Evolutionary conservation across 2,797 vertebrate genomes (phyloP).

Genomic region (Smutsia temminckii): DNA sequence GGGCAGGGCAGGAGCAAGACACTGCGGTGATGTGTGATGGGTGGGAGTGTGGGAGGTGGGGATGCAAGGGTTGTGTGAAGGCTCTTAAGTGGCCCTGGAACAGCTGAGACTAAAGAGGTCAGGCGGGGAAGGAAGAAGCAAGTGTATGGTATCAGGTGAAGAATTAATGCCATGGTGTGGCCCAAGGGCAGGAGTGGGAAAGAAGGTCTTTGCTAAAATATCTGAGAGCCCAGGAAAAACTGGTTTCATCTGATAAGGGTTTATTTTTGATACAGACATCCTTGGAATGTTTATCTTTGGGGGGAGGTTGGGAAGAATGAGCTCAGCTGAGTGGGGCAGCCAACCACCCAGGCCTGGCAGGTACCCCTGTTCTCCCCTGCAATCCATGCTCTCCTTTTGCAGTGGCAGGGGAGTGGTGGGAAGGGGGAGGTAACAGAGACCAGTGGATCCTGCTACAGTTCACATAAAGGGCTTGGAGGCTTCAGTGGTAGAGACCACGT

Average conservation of each 20-base stretch:
- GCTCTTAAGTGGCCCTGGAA: background rate
- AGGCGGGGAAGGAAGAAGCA: background rate
- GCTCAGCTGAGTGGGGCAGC: slow-evolving; percentile 64
- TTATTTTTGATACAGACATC: slow-evolving; percentile 80
- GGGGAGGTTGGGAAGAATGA: slow-evolving; percentile 50
- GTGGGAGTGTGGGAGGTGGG: background rate
- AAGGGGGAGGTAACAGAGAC: background rate
- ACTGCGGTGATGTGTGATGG: background rate
- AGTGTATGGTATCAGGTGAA: background rate
- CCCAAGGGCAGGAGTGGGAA: slow-evolving; percentile 19
- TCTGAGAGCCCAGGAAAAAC: slow-evolving; percentile 69
- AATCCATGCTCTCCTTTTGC: background rate
- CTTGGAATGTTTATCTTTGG: slow-evolving; percentile 80
- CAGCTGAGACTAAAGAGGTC: background rate
- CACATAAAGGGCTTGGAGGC: background rate
- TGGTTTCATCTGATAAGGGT: slow-evolving; percentile 78
- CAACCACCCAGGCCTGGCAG: slow-evolving; percentile 55
- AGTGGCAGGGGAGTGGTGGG: background rate
- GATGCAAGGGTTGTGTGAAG: background rate
- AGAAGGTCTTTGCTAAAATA: slow-evolving; percentile 55
- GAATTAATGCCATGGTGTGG: background rate
- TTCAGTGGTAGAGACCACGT: background rate
- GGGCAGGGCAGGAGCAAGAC: background rate
- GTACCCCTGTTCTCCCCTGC: slow-evolving; percentile 38
- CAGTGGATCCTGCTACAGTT: background rate